These are phyloP conservation scores for Herpailurus yagouaroundi DNA, from an alignment of 2,113 vertebrate species.

Conservation along the genomic window DNA sequence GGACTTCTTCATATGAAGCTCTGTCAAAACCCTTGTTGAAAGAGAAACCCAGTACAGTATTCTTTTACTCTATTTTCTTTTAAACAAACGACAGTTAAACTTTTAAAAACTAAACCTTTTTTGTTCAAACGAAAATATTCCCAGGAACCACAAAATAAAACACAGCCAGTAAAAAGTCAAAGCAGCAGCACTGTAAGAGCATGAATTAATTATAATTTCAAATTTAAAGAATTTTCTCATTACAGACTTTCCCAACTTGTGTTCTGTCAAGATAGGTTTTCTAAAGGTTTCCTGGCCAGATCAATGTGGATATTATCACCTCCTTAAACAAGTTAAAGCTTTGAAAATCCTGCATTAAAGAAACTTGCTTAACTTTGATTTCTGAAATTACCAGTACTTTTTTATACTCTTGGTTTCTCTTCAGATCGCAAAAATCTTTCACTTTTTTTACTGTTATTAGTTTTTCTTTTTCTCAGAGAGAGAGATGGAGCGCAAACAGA, in stretches of 20 bases:
- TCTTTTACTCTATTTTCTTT: not conserved
- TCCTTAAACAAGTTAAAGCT: not conserved
- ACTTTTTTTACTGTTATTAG: too few species aligned
- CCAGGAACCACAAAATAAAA: constrained; percentile 21
- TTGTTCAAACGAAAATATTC: not conserved
- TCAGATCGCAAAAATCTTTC: too few species aligned
- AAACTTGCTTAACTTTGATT: not conserved
- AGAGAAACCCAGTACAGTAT: not conserved
- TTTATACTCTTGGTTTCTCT: too few species aligned
- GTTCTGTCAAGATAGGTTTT: not conserved
- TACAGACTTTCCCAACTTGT: not conserved
- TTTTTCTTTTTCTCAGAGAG: too few species aligned
- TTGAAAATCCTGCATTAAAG: not conserved
- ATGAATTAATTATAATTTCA: not conserved
- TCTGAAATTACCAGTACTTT: not conserved
- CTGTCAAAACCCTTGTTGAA: constrained; percentile 21
- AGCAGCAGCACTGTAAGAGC: not conserved
- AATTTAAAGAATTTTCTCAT: not conserved
- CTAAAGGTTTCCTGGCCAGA: not conserved
- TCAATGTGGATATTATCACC: not conserved
- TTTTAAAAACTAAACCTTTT: not conserved
- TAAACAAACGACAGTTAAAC: not conserved
- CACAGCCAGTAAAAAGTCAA: not conserved
- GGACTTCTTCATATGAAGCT: not conserved
- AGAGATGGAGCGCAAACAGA: too few species aligned